Conservation (phyloP, 2,888 invertebrate genomes). For the Microplitis manilae region DNA sequence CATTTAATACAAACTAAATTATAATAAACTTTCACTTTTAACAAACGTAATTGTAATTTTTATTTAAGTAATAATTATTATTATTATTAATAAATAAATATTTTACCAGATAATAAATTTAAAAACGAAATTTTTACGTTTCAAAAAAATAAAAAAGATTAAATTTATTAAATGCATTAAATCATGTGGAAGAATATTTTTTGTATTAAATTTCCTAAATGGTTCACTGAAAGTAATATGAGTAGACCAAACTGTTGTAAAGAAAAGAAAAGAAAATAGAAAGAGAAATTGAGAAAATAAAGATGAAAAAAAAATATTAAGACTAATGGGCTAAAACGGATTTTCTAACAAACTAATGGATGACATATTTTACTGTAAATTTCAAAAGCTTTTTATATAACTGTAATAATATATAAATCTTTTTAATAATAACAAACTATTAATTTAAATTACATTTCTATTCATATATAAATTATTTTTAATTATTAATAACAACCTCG, state of each 20-base stretch:
- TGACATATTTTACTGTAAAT: not conserved
- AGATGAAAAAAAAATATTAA: not conserved
- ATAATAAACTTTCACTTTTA: not conserved
- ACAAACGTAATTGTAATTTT: not conserved
- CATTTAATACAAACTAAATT: no score
- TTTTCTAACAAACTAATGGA: not conserved
- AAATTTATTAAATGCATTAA: constrained; percentile 3
- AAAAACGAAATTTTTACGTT: not conserved
- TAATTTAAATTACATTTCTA: constrained; percentile 42
- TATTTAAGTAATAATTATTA: no score
- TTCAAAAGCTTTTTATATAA: not conserved
- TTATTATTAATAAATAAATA: no score
- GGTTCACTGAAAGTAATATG: constrained; percentile 19
- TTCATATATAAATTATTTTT: not conserved
- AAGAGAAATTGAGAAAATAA: constrained; percentile 29
- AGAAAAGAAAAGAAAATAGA: constrained; percentile 30
- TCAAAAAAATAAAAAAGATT: not conserved
- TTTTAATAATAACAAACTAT: constrained; percentile 25
- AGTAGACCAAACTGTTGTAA: constrained; percentile 12
- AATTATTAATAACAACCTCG: constrained; percentile 54
- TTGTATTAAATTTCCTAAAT: not conserved
- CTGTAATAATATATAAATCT: not conserved
- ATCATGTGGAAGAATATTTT: constrained; percentile 4
- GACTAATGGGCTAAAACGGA: not conserved
- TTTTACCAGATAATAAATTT: no score